Evolutionary conservation across 2,113 vertebrate genomes (phyloP).

Genomic region (Carassius auratus): DNA sequence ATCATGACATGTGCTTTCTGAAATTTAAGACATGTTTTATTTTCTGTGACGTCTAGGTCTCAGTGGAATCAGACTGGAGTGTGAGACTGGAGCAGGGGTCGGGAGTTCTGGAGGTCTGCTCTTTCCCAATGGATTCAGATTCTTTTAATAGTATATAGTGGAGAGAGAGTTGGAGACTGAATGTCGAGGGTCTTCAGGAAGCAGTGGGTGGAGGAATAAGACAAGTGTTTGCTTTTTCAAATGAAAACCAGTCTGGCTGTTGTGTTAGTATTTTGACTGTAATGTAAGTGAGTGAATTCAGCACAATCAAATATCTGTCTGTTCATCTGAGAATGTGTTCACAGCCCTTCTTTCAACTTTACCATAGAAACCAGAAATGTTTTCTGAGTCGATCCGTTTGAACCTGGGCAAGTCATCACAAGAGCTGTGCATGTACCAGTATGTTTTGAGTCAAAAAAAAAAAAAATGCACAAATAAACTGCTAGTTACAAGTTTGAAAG

Average conservation of each 20-base stretch:
- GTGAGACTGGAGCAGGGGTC: conserved; percentile 59
- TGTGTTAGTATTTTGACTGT: neutral
- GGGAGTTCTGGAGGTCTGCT: conserved; percentile 46
- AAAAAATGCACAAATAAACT: neutral
- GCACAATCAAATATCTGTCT: neutral
- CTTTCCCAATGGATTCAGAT: conserved; percentile 64
- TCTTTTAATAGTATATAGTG: conserved; percentile 62
- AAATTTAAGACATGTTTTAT: neutral
- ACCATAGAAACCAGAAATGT: neutral
- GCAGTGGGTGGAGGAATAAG: conserved; percentile 34
- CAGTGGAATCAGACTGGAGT: conserved; percentile 8
- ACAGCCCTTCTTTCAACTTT: neutral
- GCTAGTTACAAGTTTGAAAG: neutral
- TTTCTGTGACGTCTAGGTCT: neutral
- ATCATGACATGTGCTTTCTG: neutral
- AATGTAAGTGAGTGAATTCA: neutral
- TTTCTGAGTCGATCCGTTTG: neutral
- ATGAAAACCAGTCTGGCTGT: neutral
- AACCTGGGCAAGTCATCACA: neutral
- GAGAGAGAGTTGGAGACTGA: conserved; percentile 45
- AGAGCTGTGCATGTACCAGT: neutral
- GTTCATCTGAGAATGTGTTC: neutral
- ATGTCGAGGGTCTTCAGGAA: neutral
- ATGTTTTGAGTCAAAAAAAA: neutral
- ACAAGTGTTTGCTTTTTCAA: neutral